A percentile compares a stretch with the other conserved stretches of the same genome.
These are phyloP conservation scores for Allolobophora icterica DNA, from an alignment of 2,888 invertebrate genomes.

Conservation along the genomic window DNA sequence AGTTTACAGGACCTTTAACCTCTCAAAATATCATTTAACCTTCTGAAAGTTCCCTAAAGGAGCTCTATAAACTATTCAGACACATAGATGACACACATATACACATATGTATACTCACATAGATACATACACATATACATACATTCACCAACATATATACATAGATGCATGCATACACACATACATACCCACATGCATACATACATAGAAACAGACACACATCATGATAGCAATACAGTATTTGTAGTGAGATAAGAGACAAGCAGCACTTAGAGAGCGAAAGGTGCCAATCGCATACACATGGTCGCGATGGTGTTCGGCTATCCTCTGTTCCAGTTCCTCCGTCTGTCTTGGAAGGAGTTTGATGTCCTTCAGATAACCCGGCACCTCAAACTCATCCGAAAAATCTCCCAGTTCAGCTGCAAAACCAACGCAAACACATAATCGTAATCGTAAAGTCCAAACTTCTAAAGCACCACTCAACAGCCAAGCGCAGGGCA, in stretches of 20 bases:
- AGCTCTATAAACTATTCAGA: not conserved
- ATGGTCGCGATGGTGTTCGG: slow-evolving; percentile 99
- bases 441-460: not conserved
- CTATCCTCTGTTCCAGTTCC: slow-evolving; percentile 90
- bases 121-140: slow-evolving; percentile 29
- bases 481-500: no score
- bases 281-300: slow-evolving; percentile 74
- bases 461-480: no score
- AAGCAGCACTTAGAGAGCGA: not conserved
- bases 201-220: slow-evolving; percentile 14
- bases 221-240: not conserved
- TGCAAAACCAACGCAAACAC: slow-evolving; percentile 54
- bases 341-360: slow-evolving; percentile 82
- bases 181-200: not conserved
- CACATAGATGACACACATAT: not conserved
- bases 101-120: not conserved
- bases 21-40: no score
- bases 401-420: slow-evolving; percentile 81
- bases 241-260: not conserved
- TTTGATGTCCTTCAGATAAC: slow-evolving; percentile 91
- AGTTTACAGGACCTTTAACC: no score
- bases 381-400: slow-evolving; percentile 73
- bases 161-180: slow-evolving; percentile 20
- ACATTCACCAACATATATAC: slow-evolving; percentile 21
- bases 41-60: not conserved